A percentile compares a stretch with the other conserved stretches of the same genome.
These are phyloP conservation scores for Paedocypris sp. DNA, from an alignment of 2,113 vertebrate species.

Conservation along the genomic window DNA sequence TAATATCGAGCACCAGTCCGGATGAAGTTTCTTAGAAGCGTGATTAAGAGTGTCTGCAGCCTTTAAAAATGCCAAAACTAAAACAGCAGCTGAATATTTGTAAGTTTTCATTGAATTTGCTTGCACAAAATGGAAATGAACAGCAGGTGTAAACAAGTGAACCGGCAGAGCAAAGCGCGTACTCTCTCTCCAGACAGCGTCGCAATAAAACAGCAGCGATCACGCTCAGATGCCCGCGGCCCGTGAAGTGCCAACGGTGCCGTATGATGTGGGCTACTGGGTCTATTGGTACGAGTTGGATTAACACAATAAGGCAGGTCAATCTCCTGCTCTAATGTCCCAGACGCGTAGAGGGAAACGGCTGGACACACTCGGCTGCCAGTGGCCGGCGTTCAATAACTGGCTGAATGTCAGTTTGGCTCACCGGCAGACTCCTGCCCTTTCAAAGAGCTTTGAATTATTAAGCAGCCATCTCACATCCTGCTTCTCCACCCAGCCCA, in stretches of 20 bases:
- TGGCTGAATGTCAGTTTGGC: slow-evolving; percentile 59
- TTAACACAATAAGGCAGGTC: slow-evolving; percentile 26
- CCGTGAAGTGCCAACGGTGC: not conserved
- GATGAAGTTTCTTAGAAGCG: too few species aligned
- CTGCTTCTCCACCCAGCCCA: slow-evolving; percentile 42
- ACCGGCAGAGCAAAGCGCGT: not conserved
- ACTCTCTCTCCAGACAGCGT: not conserved
- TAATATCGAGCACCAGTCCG: too few species aligned
- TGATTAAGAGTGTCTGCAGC: too few species aligned
- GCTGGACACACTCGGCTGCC: slow-evolving; percentile 34
- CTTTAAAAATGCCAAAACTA: too few species aligned
- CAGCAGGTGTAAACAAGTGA: not conserved
- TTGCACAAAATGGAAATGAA: not conserved
- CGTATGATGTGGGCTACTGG: not conserved
- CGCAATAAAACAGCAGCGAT: slow-evolving; percentile 14
- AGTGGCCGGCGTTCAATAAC: slow-evolving; percentile 43
- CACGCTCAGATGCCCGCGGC: not conserved
- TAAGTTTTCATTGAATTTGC: not conserved
- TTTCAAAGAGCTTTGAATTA: slow-evolving; percentile 67
- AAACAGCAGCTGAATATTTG: too few species aligned
- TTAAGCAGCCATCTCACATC: slow-evolving; percentile 60
- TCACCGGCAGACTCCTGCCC: slow-evolving; percentile 55
- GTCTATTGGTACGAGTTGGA: slow-evolving; percentile 24
- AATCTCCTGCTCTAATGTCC: slow-evolving; percentile 30
- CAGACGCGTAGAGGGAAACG: slow-evolving; percentile 5